phyloP scores from a whole-genome alignment of 1,140 invertebrate species.

The Riptortus pedestris region DNA sequence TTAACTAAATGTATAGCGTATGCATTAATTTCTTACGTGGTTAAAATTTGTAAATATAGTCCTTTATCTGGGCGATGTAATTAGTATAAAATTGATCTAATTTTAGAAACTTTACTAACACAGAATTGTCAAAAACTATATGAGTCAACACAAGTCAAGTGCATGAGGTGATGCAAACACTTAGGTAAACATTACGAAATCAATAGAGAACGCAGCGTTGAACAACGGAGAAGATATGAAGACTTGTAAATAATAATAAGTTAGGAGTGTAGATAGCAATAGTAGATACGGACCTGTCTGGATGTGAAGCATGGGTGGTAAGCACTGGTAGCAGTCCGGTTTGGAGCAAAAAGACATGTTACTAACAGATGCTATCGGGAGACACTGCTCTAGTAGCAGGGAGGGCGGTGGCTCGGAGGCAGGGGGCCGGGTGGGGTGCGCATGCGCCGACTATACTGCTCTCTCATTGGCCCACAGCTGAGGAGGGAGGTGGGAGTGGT shows the following conservation, averaged over 20 bases:
- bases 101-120: too few species aligned
- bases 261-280: neutral
- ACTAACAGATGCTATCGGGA: neutral
- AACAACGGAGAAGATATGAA: too few species aligned
- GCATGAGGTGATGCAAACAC: too few species aligned
- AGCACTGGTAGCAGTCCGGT: constrained; percentile 25
- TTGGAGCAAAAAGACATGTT: constrained; percentile 24
- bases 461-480: neutral
- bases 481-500: neutral
- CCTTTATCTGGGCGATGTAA: too few species aligned
- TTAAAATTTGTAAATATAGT: too few species aligned
- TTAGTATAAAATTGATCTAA: too few species aligned
- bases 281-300: constrained; percentile 1
- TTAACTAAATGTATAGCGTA: too few species aligned
- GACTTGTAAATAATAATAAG: neutral
- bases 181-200: too few species aligned
- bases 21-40: too few species aligned
- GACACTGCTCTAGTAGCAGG: constrained; percentile 7
- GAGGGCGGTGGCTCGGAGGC: neutral
- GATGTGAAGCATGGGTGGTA: constrained; percentile 19
- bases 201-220: too few species aligned
- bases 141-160: too few species aligned
- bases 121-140: too few species aligned
- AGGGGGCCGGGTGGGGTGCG: neutral
- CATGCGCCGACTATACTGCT: neutral